Percentiles rank a stretch among this genome's conserved stretches.
Evolutionary conservation across 2,888 invertebrate genomes (phyloP).

Genomic region (Pecten maximus): DNA sequence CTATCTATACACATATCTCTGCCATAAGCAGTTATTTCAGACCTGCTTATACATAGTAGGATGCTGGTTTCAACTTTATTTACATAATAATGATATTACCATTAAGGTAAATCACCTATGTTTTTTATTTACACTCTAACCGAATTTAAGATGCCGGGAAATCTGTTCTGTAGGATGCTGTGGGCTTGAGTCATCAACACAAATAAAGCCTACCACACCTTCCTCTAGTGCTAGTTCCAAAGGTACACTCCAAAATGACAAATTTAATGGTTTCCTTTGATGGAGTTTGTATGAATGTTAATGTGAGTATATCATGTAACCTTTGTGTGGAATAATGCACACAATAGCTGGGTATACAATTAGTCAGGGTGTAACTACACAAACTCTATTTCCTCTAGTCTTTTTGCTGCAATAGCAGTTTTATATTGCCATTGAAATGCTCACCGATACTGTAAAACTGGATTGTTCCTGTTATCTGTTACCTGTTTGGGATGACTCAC

Average conservation of each 20-base stretch:
- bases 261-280: not conserved
- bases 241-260: not conserved
- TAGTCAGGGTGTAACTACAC: not conserved
- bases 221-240: not conserved
- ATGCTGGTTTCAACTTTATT: not conserved
- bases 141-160: not conserved
- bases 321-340: not conserved
- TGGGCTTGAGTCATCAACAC: conserved; percentile 3
- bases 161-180: not conserved
- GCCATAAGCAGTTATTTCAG: too few relatives aligned
- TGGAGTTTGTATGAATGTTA: conserved; percentile 23
- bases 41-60: too few relatives aligned
- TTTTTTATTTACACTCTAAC: not conserved
- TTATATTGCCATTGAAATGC: not conserved
- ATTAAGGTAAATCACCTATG: not conserved
- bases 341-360: not conserved
- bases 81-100: not conserved
- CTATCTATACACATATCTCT: too few relatives aligned
- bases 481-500: not conserved
- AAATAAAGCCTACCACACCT: not conserved
- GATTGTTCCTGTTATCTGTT: not conserved
- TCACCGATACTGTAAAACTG: not conserved
- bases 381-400: not conserved
- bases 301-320: conserved; percentile 14
- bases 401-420: not conserved